Evolutionary conservation across 2,797 vertebrate species (phyloP).

Genomic region (Pyrocephalus nanus): DNA sequence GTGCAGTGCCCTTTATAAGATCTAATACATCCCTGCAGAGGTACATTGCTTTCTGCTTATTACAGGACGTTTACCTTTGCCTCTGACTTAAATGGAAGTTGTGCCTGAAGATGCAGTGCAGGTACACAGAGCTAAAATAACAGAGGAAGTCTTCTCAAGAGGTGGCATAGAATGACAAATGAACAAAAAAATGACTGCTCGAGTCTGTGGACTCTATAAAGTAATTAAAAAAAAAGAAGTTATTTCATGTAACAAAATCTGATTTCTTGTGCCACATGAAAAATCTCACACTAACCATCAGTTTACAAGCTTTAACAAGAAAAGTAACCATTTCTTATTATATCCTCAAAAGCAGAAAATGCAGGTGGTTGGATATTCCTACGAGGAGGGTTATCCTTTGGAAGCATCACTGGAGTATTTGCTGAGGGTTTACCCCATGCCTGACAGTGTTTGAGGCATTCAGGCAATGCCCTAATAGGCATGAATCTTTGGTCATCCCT

Average conservation of each 20-base stretch:
- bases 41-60: not conserved
- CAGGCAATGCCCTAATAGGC: not conserved
- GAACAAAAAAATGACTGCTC: not conserved
- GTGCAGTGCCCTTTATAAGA: not conserved
- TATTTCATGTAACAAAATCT: not conserved
- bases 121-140: not conserved
- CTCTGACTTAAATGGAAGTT: not conserved
- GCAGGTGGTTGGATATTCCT: not conserved
- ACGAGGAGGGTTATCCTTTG: not conserved
- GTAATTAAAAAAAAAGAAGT: not conserved
- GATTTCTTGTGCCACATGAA: not conserved
- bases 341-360: not conserved
- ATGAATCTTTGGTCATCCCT: not conserved
- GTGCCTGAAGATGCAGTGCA: not conserved
- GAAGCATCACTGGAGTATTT: not conserved
- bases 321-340: not conserved
- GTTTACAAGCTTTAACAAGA: not conserved
- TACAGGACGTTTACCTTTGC: not conserved
- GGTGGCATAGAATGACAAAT: not conserved
- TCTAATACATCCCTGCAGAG: not conserved
- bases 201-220: not conserved
- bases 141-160: not conserved
- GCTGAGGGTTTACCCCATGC: not conserved
- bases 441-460: not conserved
- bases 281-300: not conserved